These are phyloP conservation scores for Astatotilapia flaviijosephi DNA, from an alignment of 2,113 vertebrate species.

Conservation along the genomic window DNA sequence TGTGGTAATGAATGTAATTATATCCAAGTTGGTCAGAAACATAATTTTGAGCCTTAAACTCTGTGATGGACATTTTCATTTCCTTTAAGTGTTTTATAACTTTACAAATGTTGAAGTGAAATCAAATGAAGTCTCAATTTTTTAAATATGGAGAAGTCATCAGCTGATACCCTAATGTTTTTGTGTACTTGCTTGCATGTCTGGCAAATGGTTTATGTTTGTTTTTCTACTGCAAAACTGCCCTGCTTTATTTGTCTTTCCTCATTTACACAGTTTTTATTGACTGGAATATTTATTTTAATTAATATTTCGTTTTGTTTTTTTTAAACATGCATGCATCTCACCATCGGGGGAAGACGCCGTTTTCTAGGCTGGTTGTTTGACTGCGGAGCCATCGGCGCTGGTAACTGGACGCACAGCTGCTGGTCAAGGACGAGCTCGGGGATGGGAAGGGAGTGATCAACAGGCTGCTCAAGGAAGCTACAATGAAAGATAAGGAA, in stretches of 20 bases:
- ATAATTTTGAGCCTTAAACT: neutral
- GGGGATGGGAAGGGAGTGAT: constrained; percentile 96
- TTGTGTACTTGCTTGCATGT: neutral
- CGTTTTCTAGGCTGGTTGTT: constrained; percentile 97
- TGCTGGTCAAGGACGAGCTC: constrained; percentile 92
- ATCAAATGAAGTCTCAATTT: neutral
- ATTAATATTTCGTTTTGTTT: neutral
- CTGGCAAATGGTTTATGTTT: neutral
- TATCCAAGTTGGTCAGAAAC: neutral
- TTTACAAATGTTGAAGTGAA: neutral
- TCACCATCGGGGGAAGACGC: constrained; percentile 96
- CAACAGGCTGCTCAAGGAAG: constrained; percentile 94
- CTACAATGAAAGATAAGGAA: constrained; percentile 56
- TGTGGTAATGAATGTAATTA: neutral
- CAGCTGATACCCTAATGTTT: neutral
- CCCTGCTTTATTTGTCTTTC: neutral
- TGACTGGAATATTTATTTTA: neutral
- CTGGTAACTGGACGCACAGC: constrained; percentile 97
- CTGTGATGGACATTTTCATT: neutral
- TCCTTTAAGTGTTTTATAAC: neutral
- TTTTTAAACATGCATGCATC: neutral
- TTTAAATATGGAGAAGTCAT: neutral
- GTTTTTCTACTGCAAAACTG: neutral
- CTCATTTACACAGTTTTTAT: no score
- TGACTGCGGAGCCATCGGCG: constrained; percentile 96